Evolutionary conservation across 1,140 invertebrate species (phyloP), one percentile per base, ranked within the genome.

Genomic region (Dendroctonus valens): DNA sequence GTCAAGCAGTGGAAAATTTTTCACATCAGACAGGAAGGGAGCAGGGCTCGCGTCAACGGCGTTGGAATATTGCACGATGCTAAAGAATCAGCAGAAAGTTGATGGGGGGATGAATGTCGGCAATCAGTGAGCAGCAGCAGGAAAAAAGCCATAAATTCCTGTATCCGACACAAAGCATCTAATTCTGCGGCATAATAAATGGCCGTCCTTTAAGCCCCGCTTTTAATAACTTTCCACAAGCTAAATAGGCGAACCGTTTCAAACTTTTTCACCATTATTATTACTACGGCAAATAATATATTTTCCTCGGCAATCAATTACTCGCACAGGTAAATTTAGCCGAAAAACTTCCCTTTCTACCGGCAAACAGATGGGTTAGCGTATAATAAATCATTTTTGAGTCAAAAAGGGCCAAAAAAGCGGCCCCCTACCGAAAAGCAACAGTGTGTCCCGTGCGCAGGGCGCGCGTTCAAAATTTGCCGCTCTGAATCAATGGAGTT

Each of bases 301-400:
- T 55, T 59, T 59, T 59, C 57, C 42, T 12, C 26, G 46, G 37
- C 57, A 59, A 59, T 46, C 42, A 59, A 46, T 59, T 59, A 59
- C 41, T 59, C 57, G 53, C 8, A 52, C 49, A 62, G 49, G 59
- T 52, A 62, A 15, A 41, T 38, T 62, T 62, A 38, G 38, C 59
- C n/a, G 40, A 62, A 62, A 62, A 61, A 12, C 40, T 40, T 62
- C 40, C 59, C 26, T 62, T 62, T 53, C 41, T 52, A 41, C 49
- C 50, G 15, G 39, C 39, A 14, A 62, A 51, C 39, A 62, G 49
- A 59, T 59, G 41, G 57, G 57, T 59, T 48, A 48, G 42, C 26
- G 44, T n/a, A 53, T 62, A 51, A 62, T 62, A 62, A 62, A 62
- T 62, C 59, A 62, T 62, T 62, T 62, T 62, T 62, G 26, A 38